These are phyloP conservation scores for Drosophila mulleri DNA, from an alignment of 2,888 invertebrate species.

Conservation along the genomic window DNA sequence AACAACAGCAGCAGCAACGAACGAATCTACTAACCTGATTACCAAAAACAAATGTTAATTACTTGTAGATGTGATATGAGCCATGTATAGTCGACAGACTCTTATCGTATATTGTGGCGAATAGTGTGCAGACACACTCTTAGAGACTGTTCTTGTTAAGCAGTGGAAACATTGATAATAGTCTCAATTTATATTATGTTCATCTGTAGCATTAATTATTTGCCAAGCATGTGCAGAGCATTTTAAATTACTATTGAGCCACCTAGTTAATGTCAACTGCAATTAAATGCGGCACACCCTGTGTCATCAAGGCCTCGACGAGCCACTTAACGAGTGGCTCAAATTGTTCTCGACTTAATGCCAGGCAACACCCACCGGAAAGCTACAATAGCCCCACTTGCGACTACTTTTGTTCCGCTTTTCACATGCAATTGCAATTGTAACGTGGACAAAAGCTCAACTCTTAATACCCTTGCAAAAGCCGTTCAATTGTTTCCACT, in stretches of 20 bases:
- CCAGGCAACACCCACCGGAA: constrained; percentile 28
- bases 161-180: not conserved
- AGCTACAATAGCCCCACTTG: not conserved
- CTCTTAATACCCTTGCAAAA: constrained; percentile 28
- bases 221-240: not conserved
- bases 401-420: constrained; percentile 8
- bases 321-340: constrained; percentile 56
- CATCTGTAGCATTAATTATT: not conserved
- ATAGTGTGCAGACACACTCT: not conserved
- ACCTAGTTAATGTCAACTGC: constrained; percentile 39
- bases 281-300: constrained; percentile 51
- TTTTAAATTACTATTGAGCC: constrained; percentile 13
- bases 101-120: not conserved
- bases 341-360: constrained; percentile 53
- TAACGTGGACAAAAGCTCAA: constrained; percentile 12
- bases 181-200: not conserved
- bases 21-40: constrained; percentile 5
- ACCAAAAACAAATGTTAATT: constrained; percentile 2
- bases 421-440: constrained; percentile 3
- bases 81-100: not conserved
- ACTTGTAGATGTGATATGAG: constrained; percentile 8
- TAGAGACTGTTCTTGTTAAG: not conserved
- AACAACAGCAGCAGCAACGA: not conserved
- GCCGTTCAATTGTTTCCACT: not conserved
- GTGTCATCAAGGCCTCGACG: constrained; percentile 36